These are phyloP conservation scores for Tringa solitaria DNA, from an alignment of 2,113 vertebrate species.

Conservation along the genomic window DNA sequence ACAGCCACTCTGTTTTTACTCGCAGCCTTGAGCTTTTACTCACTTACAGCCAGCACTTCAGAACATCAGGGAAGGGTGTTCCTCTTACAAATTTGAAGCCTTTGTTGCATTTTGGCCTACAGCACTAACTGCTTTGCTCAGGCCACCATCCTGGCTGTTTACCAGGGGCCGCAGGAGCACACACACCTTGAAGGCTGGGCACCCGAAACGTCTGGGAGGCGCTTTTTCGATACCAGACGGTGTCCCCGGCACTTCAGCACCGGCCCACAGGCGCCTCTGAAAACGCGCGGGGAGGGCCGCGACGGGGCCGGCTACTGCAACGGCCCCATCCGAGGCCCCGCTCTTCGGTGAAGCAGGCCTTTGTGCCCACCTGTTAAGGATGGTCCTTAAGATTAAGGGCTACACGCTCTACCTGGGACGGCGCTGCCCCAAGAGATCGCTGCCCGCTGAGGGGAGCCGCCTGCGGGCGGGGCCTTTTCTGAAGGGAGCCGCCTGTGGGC, in stretches of 20 bases:
- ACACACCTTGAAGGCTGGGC: not conserved
- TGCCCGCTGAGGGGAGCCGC: not conserved
- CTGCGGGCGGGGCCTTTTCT: no score
- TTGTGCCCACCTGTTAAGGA: no score
- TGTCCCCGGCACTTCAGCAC: not conserved
- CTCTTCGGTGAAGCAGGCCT: no score
- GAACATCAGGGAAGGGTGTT: not conserved
- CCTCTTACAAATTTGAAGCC: not conserved
- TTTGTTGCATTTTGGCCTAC: not conserved
- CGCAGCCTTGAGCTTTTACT: not conserved
- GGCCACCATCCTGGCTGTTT: fast-evolving
- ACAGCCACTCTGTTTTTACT: not conserved
- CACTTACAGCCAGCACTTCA: not conserved
- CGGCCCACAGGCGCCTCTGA: not conserved
- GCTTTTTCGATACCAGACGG: no score
- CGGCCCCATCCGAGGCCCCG: no score
- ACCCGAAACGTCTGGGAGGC: fast-evolving
- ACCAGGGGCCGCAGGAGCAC: not conserved
- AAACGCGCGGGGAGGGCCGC: fast-evolving
- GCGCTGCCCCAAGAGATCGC: no score
- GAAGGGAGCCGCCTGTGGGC: no score
- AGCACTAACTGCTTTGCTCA: fast-evolving
- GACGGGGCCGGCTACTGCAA: fast-evolving
- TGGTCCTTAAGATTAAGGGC: fast-evolving
- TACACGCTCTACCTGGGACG: fast-evolving